phyloP scores from a whole-genome alignment of 2,888 invertebrate species.

The Thalpophila matura region DNA sequence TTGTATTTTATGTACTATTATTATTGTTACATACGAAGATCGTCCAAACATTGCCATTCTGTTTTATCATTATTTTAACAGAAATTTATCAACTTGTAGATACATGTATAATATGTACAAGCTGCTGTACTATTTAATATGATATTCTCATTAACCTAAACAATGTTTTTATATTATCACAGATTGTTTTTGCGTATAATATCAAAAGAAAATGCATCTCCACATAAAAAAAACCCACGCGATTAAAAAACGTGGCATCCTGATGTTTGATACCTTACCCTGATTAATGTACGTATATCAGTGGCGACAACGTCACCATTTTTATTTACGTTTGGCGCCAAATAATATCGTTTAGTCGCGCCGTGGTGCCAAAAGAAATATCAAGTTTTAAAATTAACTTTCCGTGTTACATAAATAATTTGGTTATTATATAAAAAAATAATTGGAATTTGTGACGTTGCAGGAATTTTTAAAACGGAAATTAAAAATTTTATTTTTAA shows the following conservation, averaged over 20 bases:
- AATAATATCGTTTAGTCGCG: slow-evolving; percentile 77
- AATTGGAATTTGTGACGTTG: slow-evolving; percentile 40
- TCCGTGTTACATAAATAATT: slow-evolving; percentile 67
- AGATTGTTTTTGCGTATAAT: background rate
- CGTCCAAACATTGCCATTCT: too few relatives aligned
- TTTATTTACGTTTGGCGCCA: slow-evolving; percentile 89
- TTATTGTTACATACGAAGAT: background rate
- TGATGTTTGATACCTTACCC: slow-evolving; percentile 50
- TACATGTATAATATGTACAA: too few relatives aligned
- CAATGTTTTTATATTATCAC: background rate
- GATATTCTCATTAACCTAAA: too few relatives aligned
- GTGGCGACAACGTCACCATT: slow-evolving; percentile 75
- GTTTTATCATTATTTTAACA: too few relatives aligned
- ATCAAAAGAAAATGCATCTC: slow-evolving; percentile 41
- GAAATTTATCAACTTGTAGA: too few relatives aligned
- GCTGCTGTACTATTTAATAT: too few relatives aligned
- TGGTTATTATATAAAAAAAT: slow-evolving; percentile 52
- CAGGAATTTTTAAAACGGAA: slow-evolving; percentile 31
- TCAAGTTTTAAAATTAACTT: slow-evolving; percentile 67
- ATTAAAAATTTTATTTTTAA: slow-evolving; percentile 13
- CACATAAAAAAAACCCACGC: slow-evolving; percentile 48
- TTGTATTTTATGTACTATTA: background rate
- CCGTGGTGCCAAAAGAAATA: slow-evolving; percentile 76
- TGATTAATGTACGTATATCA: slow-evolving; percentile 60
- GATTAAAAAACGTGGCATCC: slow-evolving; percentile 59